Base-by-base conservation (phyloP, 2,113 vertebrate species). In the Thamnophis sirtalis region DNA sequence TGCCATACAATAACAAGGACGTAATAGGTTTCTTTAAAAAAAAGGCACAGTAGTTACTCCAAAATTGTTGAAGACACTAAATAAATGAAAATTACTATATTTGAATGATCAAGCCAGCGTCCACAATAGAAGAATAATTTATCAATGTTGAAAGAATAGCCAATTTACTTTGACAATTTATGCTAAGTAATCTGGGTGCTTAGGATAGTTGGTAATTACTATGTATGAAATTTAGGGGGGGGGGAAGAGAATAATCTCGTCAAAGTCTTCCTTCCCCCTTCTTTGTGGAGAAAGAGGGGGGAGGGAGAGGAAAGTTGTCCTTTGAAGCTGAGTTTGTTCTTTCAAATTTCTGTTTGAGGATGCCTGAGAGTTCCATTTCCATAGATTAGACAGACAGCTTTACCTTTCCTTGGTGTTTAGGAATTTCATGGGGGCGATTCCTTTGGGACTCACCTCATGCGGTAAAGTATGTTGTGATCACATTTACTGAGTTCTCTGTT, bases 401-500 rank as follows among this genome's bases (percentile, higher is more conserved):
- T 95, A 95, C 94, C 91, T 96, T 90, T 94, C 95, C 90, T 91
- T 56, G 87, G 84, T 95, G 56, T 95, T 96, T 95, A 95, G 94
- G 94, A 95, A 92, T 43, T 95, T 87, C 95, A 26, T 93, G 54
- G 93, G 90, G 63, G 60, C 92, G 85, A 95, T 60, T 95, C 95
- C 93, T 93, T 51, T 55, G 94, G 93, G 96, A 95, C 92, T 96
- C 96, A 63, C 93, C 93, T 94, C 89, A 54, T 86, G 86, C 94
- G 95, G 94, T 96, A 95, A 96, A 96, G 94, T 92, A 95, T 94
- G 73, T 95, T 95, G 95, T 97, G 96, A 95, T 96, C 95, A 91
- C 95, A 96, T 96, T 96, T 96, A 96, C 95, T 95, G 94, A 96
- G 93, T 94, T 95, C 94, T 96, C 93, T 96, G 93, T 95, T 95